Evolutionary conservation across 2,797 vertebrate genomes (phyloP).

Genomic region (Coregonus ussuriensis): DNA sequence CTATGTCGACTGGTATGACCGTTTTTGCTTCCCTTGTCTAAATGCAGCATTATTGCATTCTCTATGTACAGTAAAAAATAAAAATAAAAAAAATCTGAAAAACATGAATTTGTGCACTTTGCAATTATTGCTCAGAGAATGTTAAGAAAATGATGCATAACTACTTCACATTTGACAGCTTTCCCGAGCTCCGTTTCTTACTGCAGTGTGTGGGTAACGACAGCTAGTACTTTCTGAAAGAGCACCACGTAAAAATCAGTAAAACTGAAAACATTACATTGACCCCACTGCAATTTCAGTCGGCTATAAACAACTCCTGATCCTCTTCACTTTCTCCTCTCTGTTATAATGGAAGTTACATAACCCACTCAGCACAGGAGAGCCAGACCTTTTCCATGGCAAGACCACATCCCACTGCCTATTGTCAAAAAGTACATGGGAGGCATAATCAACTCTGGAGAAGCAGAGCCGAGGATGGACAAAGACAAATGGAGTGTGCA

Average conservation of each 20-base stretch:
- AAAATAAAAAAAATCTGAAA: not conserved
- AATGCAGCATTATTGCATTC: not conserved
- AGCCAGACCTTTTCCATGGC: conserved; percentile 60
- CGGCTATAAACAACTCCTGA: conserved; percentile 6
- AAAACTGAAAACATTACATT: conserved; percentile 8
- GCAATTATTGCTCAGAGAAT: not conserved
- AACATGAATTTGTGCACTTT: not conserved
- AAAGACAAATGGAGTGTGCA: conserved; percentile 19
- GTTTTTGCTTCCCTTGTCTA: too few species aligned
- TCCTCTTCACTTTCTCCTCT: conserved; percentile 21
- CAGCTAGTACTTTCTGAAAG: not conserved
- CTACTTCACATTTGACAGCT: not conserved
- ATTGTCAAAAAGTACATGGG: conserved; percentile 56
- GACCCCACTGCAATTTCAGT: not conserved
- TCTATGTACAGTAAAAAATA: not conserved
- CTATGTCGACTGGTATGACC: too few species aligned
- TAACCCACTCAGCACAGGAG: conserved; percentile 70
- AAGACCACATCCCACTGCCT: conserved; percentile 69
- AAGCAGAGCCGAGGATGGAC: conserved; percentile 30
- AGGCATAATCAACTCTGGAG: conserved; percentile 45
- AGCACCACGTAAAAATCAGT: not conserved
- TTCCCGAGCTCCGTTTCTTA: not conserved
- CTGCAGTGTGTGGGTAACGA: not conserved
- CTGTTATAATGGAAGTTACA: conserved; percentile 70
- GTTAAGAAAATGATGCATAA: not conserved